A percentile compares a stretch with the other conserved stretches of the same genome.
Conservation (phyloP, 2,113 vertebrate species). For the Elephas maximus region DNA sequence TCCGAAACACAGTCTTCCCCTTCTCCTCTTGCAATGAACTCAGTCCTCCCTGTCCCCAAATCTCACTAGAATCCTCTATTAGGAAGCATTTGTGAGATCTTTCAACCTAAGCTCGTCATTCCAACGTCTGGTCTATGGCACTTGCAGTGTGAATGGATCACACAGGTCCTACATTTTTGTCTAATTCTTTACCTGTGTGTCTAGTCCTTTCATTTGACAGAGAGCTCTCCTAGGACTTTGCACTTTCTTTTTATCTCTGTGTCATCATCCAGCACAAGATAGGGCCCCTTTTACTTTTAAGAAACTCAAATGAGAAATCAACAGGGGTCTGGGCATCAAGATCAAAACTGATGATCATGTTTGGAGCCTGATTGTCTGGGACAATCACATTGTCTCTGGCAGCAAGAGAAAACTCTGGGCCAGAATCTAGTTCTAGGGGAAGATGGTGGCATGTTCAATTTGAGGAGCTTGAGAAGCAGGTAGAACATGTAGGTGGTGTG, state of each 20-base stretch:
- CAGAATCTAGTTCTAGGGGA: conserved; percentile 26
- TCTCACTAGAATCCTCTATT: neutral
- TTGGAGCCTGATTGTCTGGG: neutral
- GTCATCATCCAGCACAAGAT: neutral
- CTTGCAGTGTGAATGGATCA: neutral
- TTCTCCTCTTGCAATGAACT: neutral
- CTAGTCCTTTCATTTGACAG: neutral
- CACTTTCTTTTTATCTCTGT: neutral
- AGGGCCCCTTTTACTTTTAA: neutral
- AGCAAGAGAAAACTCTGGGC: conserved; percentile 10
- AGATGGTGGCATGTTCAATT: neutral
- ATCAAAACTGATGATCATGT: conserved; percentile 20
- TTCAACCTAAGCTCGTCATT: neutral
- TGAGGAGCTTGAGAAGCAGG: neutral
- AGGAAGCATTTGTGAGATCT: neutral
- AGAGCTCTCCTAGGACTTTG: neutral
- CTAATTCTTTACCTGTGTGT: neutral
- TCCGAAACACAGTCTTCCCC: neutral
- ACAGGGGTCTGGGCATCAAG: neutral
- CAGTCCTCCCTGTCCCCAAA: neutral
- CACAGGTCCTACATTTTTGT: neutral
- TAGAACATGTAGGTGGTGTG: neutral
- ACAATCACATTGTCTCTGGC: neutral
- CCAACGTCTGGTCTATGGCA: neutral
- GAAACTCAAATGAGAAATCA: neutral